Evolutionary conservation across 2,113 vertebrate species (phyloP).

Genomic region (Coracopsis vasa): DNA sequence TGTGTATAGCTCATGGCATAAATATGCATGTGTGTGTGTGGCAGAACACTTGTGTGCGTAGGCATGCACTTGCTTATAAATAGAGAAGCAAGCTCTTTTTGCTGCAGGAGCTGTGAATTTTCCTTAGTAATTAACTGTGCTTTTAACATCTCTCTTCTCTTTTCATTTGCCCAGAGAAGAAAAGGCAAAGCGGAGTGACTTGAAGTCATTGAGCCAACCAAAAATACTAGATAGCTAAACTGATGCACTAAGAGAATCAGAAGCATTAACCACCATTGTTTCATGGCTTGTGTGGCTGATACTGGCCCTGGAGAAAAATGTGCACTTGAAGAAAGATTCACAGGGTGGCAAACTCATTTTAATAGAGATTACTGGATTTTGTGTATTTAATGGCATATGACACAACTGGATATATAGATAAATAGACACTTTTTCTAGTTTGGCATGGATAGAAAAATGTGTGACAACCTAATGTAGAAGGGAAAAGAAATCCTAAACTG

Average conservation of each 20-base stretch:
- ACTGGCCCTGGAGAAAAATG: neutral
- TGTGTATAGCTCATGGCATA: neutral
- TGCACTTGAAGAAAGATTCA: neutral
- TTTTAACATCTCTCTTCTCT: neutral
- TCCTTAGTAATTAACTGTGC: neutral
- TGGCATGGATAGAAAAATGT: neutral
- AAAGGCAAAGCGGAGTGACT: neutral
- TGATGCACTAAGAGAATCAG: neutral
- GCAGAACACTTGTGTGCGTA: neutral
- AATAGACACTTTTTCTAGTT: neutral
- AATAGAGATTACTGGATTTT: neutral
- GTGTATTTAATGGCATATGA: neutral
- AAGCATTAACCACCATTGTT: neutral
- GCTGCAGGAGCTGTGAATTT: neutral
- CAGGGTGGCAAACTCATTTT: neutral
- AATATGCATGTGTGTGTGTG: neutral
- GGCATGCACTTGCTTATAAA: rapidly evolving
- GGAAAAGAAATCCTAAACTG: neutral
- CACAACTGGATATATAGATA: neutral
- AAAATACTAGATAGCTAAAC: neutral
- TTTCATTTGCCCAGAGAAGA: neutral
- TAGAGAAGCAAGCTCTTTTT: neutral
- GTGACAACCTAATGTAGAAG: neutral
- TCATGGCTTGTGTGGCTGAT: neutral
- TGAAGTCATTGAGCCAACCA: neutral